Conservation (phyloP, 2,113 vertebrate species). For the Muscicapa adusta region DNA sequence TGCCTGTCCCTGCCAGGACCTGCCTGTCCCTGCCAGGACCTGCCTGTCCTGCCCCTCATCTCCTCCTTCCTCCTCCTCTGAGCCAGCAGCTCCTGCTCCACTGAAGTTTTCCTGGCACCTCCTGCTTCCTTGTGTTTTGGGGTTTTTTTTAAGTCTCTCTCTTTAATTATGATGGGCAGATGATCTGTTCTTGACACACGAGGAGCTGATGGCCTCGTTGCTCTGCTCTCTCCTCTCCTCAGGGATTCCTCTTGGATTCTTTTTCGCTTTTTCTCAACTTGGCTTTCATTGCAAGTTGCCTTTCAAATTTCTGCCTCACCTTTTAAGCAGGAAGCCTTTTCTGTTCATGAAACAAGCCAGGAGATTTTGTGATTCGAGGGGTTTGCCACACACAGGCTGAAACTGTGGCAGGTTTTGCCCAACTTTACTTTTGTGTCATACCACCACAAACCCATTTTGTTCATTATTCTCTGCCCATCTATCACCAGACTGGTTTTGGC, state of each 20-base stretch:
- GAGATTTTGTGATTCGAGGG: neutral
- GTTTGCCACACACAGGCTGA: neutral
- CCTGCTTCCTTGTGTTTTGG: neutral
- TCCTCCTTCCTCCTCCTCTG: neutral
- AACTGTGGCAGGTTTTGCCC: fast-evolving
- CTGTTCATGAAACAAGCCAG: neutral
- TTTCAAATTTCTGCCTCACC: constrained; percentile 1
- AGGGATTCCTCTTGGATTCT: neutral
- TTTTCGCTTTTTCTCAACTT: neutral
- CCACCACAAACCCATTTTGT: neutral
- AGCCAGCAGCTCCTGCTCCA: neutral
- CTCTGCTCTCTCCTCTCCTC: constrained; percentile 30
- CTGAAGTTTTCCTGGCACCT: constrained; percentile 29
- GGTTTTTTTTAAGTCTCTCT: neutral
- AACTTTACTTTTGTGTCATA: fast-evolving
- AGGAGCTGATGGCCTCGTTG: neutral
- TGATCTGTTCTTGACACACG: constrained; percentile 31
- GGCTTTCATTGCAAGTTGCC: neutral
- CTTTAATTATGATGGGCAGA: constrained; percentile 30
- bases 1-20: too few species aligned
- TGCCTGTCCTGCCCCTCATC: neutral
- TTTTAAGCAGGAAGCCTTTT: neutral
- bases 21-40: neutral
- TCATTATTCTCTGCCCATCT: fast-evolving
- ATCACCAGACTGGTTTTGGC: neutral